phyloP scores from a whole-genome alignment of 2,797 vertebrate species.

The Gallinago stenura region DNA sequence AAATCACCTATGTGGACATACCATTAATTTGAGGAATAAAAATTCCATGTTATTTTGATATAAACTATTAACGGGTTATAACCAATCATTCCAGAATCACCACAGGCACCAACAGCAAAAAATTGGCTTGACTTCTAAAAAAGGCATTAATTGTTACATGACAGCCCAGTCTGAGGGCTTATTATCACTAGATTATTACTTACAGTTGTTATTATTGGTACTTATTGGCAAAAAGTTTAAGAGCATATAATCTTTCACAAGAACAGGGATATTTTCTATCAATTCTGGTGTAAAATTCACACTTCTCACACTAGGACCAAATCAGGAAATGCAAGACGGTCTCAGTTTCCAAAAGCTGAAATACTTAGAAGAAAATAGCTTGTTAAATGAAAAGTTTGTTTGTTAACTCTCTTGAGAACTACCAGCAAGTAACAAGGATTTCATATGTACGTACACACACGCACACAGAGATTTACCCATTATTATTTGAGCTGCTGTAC shows the following conservation, averaged over 20 bases:
- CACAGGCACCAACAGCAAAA: background rate
- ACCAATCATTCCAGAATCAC: background rate
- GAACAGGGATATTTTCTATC: background rate
- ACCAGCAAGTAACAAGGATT: background rate
- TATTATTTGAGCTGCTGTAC: background rate
- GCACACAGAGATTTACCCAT: background rate
- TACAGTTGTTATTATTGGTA: background rate
- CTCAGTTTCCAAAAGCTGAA: background rate
- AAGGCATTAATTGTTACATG: background rate
- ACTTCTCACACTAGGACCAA: background rate
- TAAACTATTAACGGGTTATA: background rate
- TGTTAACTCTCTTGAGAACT: background rate
- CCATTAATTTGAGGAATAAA: background rate
- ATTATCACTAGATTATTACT: background rate
- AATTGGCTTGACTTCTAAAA: background rate
- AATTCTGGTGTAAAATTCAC: background rate
- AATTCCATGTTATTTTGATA: background rate
- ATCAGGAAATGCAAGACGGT: accelerated
- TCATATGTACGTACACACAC: background rate
- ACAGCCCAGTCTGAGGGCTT: background rate
- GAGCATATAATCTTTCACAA: background rate
- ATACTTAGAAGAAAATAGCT: background rate
- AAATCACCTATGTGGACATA: background rate
- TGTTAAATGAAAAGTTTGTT: background rate
- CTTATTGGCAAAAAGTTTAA: background rate